These are phyloP conservation scores for Acipenser ruthenus DNA, from an alignment of 2,797 vertebrate genomes.

Conservation along the genomic window DNA sequence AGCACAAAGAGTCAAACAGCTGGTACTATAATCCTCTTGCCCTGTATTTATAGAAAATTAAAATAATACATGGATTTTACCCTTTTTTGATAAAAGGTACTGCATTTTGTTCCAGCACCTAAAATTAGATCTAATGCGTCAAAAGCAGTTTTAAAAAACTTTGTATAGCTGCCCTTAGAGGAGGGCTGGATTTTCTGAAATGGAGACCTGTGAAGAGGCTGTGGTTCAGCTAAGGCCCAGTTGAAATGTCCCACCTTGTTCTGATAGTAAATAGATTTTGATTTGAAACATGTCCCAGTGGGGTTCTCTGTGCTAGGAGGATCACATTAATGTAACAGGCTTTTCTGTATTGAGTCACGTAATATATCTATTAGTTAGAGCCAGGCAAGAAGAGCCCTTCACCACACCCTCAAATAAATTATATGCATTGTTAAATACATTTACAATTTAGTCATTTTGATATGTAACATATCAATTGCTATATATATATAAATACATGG, in stretches of 20 bases:
- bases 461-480: too few relatives aligned
- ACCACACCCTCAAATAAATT: too few relatives aligned
- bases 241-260: slow-evolving; percentile 26
- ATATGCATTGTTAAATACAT: too few relatives aligned
- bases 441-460: too few relatives aligned
- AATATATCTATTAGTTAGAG: too few relatives aligned
- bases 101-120: background rate
- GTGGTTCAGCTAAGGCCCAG: background rate
- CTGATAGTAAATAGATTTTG: slow-evolving; percentile 47
- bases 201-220: background rate
- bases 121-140: background rate
- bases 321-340: slow-evolving; percentile 43
- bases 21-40: slow-evolving; percentile 31
- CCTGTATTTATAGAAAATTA: background rate
- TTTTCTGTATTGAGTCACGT: too few relatives aligned
- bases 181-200: background rate
- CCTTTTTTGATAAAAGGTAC: background rate
- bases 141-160: background rate
- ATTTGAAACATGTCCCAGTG: slow-evolving; percentile 50
- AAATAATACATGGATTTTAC: background rate
- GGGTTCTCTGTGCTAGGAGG: slow-evolving; percentile 44
- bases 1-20: background rate
- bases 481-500: slow-evolving; percentile 22
- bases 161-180: background rate
- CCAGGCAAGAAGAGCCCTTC: too few relatives aligned